Percentiles rank a stretch among this genome's conserved stretches.
Conservation (phyloP, 92 coral and sea anemone species). For the Phenganax subtilis region DNA sequence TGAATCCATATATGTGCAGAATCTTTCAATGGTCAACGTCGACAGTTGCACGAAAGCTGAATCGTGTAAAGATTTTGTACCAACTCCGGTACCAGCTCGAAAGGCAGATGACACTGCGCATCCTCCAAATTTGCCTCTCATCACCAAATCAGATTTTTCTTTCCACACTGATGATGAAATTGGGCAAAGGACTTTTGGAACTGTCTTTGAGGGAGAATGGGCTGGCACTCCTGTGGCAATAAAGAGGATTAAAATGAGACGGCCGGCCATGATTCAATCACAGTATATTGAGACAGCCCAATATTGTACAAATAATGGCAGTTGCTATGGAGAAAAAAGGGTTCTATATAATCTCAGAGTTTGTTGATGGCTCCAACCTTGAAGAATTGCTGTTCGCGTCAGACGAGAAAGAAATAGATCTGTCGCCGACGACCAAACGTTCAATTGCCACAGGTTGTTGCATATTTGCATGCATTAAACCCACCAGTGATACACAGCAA, state of each 20-base stretch:
- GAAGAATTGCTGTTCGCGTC: conserved; percentile 13
- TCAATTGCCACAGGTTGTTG: conserved; percentile 16
- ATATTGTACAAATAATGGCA: conserved; percentile 14
- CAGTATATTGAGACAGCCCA: conserved; percentile 5
- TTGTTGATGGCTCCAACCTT: conserved; percentile 23
- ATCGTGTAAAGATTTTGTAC: too few species aligned
- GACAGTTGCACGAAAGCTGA: too few species aligned
- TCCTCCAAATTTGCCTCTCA: background rate
- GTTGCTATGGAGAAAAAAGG: background rate
- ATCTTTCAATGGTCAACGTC: too few species aligned
- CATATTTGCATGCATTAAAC: conserved; percentile 21
- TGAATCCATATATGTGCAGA: background rate
- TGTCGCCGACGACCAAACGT: conserved; percentile 5
- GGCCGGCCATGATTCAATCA: conserved; percentile 22
- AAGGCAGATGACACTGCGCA: conserved; percentile 6
- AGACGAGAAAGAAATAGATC: conserved; percentile 6
- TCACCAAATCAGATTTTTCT: conserved; percentile 20
- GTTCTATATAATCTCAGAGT: conserved; percentile 21
- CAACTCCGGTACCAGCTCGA: background rate
- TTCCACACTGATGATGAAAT: conserved; percentile 21
- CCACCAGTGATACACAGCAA: conserved; percentile 16
- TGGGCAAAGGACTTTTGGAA: conserved; percentile 25
- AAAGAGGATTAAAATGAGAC: conserved; percentile 28
- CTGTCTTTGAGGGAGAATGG: background rate
- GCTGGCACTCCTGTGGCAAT: conserved; percentile 15